Evolutionary conservation across 2,888 invertebrate genomes (phyloP).

Genomic region (Thyatira batis): DNA sequence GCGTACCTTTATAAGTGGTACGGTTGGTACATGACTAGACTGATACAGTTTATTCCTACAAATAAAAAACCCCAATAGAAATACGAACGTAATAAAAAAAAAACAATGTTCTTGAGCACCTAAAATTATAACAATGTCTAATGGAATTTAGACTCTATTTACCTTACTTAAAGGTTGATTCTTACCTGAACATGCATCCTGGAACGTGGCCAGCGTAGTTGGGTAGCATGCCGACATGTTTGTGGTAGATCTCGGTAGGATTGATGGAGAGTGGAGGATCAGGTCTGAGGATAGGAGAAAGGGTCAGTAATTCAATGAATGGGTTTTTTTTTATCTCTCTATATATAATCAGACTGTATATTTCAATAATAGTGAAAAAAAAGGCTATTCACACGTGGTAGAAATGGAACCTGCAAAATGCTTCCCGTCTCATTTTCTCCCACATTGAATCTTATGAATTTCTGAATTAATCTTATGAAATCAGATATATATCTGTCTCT

Average conservation of each 20-base stretch:
- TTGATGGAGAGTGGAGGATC: constrained; percentile 76
- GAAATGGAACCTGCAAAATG: too few relatives aligned
- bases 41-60: constrained; percentile 45
- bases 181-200: constrained; percentile 86
- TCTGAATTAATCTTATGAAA: too few relatives aligned
- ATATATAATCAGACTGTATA: too few relatives aligned
- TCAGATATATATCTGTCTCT: too few relatives aligned
- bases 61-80: constrained; percentile 32
- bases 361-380: too few relatives aligned
- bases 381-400: too few relatives aligned
- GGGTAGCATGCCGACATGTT: constrained; percentile 88
- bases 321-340: neutral
- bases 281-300: constrained; percentile 50
- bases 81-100: neutral
- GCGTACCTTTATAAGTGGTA: constrained; percentile 43
- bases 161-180: neutral
- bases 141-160: neutral
- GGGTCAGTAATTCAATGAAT: neutral
- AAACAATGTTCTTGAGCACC: neutral
- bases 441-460: too few relatives aligned
- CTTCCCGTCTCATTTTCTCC: too few relatives aligned
- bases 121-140: too few relatives aligned
- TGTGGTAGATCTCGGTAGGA: constrained; percentile 86
- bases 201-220: constrained; percentile 91
- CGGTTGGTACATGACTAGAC: constrained; percentile 34